Base-by-base conservation (phyloP, 2,113 vertebrate genomes). In the Empidonax alnorum region DNA sequence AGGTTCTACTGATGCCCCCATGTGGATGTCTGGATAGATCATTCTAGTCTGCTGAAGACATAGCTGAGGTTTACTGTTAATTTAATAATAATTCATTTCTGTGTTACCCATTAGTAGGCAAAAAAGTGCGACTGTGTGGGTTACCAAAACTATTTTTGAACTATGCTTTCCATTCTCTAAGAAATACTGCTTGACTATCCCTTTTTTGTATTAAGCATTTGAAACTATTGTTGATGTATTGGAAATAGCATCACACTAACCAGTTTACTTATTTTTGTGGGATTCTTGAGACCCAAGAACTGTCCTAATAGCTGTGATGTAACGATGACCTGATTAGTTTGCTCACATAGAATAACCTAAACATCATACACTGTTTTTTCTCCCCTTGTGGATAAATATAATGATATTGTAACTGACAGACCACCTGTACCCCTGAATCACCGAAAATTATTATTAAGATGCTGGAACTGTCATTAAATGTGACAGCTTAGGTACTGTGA, bases 1-100 rank as follows among this genome's bases (percentile, higher is more conserved):
- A 28, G 90, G 28, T 90, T 96, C 76, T 86, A 1, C 82, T 75
- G 88, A 96, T 94, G 94, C 80, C 88, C 76, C 80, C 91, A 46
- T 88, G 79, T 96, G 94, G 94, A 90, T 59, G 24, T 73, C 67
- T 82, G 37, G 20, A 63, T 89, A 23, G 84, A 65, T 81, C 53
- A 37, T 50, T 83, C 24, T 27, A 35, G n/a, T 56, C 41, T 96
- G 39, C 31, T 83, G 68, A 81, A 87, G 89, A 58, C 12, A 8
- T 30, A 46, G 39, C 61, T 84, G 66, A 89, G 37, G 23, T 82
- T 87, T 90, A 66, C 28, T 71, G 66, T 56, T 79, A 58, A 86
- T 84, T 84, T 46, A 63, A 71, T 71, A 87, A 52, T 75, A 65
- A 27, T 86, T 90, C 84, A 21, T 82, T 91, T 84, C 39, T 58